phyloP scores from a whole-genome alignment of 2,113 vertebrate species.

The Myotis yumanensis region DNA sequence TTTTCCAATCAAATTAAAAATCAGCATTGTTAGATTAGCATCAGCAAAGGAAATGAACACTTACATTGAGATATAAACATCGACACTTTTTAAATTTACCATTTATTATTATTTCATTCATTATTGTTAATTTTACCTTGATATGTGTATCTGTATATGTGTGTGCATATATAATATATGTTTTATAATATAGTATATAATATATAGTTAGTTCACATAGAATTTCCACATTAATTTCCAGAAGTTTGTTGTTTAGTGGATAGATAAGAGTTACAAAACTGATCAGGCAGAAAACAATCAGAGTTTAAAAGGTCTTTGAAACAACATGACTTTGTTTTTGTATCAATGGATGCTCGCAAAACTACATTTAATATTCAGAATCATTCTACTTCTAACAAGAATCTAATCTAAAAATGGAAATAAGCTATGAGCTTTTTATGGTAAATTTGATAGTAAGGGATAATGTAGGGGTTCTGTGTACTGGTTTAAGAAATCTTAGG shows the following conservation, averaged over 20 bases:
- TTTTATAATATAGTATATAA: neutral
- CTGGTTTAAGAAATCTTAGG: slow-evolving; percentile 10
- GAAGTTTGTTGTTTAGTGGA: neutral
- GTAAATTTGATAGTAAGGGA: neutral
- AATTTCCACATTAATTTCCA: neutral
- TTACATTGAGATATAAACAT: neutral
- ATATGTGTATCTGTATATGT: neutral
- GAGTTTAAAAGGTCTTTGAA: neutral
- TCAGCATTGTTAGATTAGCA: neutral
- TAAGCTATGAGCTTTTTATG: neutral
- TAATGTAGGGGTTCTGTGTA: neutral
- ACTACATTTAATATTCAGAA: slow-evolving; percentile 8
- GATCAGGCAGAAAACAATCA: neutral
- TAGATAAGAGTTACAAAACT: neutral
- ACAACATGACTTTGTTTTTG: neutral
- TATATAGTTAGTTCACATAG: neutral
- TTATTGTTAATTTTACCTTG: neutral
- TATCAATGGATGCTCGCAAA: neutral
- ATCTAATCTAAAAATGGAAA: neutral
- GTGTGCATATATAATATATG: neutral
- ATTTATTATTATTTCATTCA: neutral
- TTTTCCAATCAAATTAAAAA: neutral
- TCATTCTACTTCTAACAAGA: neutral
- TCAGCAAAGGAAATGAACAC: neutral
- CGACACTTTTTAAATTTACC: neutral